These are phyloP conservation scores for Tamandua tetradactyla DNA, from an alignment of 2,797 vertebrate genomes.

Conservation along the genomic window DNA sequence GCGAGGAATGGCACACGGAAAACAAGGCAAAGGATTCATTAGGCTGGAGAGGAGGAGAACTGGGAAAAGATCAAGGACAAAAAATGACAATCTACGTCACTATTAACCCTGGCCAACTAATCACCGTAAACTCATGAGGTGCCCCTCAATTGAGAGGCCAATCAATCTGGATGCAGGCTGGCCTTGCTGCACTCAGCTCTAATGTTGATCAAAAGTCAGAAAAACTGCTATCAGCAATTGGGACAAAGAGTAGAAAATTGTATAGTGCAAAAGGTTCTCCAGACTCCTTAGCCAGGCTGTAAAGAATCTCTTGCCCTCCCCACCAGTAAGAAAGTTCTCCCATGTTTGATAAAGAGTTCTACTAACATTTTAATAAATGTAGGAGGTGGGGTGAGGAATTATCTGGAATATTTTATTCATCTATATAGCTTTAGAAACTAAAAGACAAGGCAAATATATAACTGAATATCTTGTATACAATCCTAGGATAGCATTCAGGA, in stretches of 20 bases:
- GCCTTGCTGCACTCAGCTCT: constrained; percentile 1
- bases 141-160: not conserved
- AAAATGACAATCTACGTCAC: not conserved
- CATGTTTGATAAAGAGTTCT: constrained; percentile 22
- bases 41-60: constrained; percentile 12
- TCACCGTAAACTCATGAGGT: not conserved
- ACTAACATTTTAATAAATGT: constrained; percentile 6
- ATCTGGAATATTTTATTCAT: constrained; percentile 3
- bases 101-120: not conserved
- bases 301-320: not conserved
- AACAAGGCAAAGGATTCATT: not conserved
- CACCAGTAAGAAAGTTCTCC: not conserved
- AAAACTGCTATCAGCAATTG: not conserved
- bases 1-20: not conserved
- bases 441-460: constrained; percentile 29
- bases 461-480: constrained; percentile 21
- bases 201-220: not conserved
- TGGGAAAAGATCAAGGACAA: constrained; percentile 20
- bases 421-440: constrained; percentile 39
- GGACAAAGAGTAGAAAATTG: constrained; percentile 32
- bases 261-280: not conserved
- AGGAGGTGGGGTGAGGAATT: not conserved
- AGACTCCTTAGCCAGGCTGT: not conserved
- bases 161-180: not conserved
- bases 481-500: not conserved